Percentiles rank a stretch among this genome's conserved stretches.
Conservation (phyloP, 2,888 invertebrate genomes). For the Agrilus biguttatus region DNA sequence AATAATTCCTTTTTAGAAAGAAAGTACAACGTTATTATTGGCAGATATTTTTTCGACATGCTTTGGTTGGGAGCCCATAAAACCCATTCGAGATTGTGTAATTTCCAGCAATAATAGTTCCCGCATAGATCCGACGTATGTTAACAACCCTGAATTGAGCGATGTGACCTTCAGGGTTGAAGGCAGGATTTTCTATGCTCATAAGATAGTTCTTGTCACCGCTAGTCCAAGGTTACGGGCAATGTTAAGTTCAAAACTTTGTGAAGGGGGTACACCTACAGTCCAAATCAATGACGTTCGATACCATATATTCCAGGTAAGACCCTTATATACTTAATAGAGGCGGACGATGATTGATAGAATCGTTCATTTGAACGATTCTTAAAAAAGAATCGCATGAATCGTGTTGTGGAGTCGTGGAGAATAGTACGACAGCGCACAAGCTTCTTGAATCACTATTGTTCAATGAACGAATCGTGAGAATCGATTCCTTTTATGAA, state of each 20-base stretch:
- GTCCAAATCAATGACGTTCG: conserved; percentile 87
- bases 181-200: conserved; percentile 81
- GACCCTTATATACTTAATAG: background rate
- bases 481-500: too few species aligned
- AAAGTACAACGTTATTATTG: conserved; percentile 70
- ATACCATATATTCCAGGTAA: conserved; percentile 83
- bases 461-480: too few species aligned
- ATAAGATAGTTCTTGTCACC: conserved; percentile 85
- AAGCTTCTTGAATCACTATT: too few species aligned
- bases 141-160: conserved; percentile 84
- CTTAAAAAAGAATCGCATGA: too few species aligned
- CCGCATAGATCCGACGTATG: conserved; percentile 81
- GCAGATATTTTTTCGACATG: conserved; percentile 85
- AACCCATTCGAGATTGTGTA: conserved; percentile 52
- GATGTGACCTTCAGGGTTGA: conserved; percentile 88
- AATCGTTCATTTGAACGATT: too few species aligned
- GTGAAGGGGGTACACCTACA: conserved; percentile 63
- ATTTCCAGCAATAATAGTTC: conserved; percentile 52
- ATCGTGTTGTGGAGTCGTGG: too few species aligned
- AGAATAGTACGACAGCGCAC: too few species aligned
- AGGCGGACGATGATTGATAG: too few species aligned
- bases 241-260: conserved; percentile 65
- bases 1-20: conserved; percentile 44
- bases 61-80: conserved; percentile 76
- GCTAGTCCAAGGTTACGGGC: conserved; percentile 75